Evolutionary conservation across 2,797 vertebrate genomes (phyloP), one percentile per base, ranked within the genome.

Genomic region (Danio tinwini): DNA sequence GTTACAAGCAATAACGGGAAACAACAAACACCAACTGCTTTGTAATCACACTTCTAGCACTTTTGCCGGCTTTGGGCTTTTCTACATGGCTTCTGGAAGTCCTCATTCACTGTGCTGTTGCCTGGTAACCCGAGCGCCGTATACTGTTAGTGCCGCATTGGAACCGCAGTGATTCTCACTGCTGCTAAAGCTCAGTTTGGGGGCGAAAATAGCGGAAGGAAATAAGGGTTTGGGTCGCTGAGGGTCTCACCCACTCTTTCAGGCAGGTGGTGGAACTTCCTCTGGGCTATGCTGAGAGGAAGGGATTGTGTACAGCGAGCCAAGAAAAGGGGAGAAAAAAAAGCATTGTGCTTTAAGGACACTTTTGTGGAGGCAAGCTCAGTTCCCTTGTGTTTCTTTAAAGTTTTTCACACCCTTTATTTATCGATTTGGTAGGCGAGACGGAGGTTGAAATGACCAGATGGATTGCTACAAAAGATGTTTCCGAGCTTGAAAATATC

Each of bases 101-200:
- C 62, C 82, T 73, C 68, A 7, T 50, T 71, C 68, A 61, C 61
- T 77, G 76, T 29, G 71, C 89, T 91, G 93, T 94, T 94, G 92
- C 92, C 89, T 92, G 88, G 92, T 88, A 91, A 92, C 92, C 91
- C 86, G 88, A 85, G 90, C 85, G 86, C 80, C 79, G 82, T 85
- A 74, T 81, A 86, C 82, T 85, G 73, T 82, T 86, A 86, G 84
- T 74, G 85, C 85, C 80, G 86, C 87, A 87, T 83, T 70, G 69
- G 85, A 88, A 85, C 82, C 74, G 83, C 81, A 44, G 67, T 42
- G 82, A 87, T 82, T 86, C 88, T 86, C 84, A 87, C 89, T 86
- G 85, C 83, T 80, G 86, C 80, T 81, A 84, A 82, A 72, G 87
- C 88, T 82, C 21, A 73, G 82, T 19, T 49, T 14, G 64, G 65